A percentile compares a stretch with the other conserved stretches of the same genome.
These are phyloP conservation scores for Tinea pellionella DNA, from an alignment of 2,888 invertebrate genomes.

Conservation along the genomic window DNA sequence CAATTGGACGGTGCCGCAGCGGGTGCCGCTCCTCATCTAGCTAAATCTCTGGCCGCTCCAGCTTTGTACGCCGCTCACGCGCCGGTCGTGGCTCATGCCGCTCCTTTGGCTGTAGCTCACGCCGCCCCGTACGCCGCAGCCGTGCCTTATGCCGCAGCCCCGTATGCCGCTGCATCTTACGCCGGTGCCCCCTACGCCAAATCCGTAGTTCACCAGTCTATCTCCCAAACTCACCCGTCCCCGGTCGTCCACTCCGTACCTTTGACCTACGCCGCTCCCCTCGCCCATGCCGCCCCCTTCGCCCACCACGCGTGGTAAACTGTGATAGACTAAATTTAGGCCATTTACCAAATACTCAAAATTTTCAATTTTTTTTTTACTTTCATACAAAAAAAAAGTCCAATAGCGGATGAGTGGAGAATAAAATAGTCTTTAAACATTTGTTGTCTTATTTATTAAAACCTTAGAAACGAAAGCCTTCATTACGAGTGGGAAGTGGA, in stretches of 20 bases:
- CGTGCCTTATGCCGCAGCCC: slow-evolving; percentile 23
- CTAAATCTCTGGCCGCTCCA: slow-evolving; percentile 47
- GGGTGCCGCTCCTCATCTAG: slow-evolving; percentile 52
- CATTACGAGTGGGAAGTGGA: too few species aligned
- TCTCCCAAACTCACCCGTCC: slow-evolving; percentile 51
- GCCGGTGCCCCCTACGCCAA: slow-evolving; percentile 23
- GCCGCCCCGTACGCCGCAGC: slow-evolving; percentile 20
- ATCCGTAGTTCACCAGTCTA: slow-evolving; percentile 43
- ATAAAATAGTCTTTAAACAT: slow-evolving; percentile 28
- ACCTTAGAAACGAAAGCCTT: too few species aligned
- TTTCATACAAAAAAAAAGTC: slow-evolving; percentile 24
- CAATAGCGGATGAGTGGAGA: slow-evolving; percentile 61
- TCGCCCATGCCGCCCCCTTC: slow-evolving; percentile 22
- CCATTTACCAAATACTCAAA: slow-evolving; percentile 42
- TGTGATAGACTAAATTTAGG: slow-evolving; percentile 39
- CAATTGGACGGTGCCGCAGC: slow-evolving; percentile 59
- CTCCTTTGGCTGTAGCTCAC: slow-evolving; percentile 22
- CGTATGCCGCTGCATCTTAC: slow-evolving; percentile 21
- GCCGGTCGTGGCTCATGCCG: slow-evolving; percentile 17
- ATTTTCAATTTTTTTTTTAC: neutral
- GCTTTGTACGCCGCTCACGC: slow-evolving; percentile 22
- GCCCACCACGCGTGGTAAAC: slow-evolving; percentile 52
- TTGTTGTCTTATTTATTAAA: too few species aligned
- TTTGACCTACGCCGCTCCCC: slow-evolving; percentile 4
- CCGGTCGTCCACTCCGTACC: slow-evolving; percentile 28